phyloP scores from a whole-genome alignment of 2,888 invertebrate genomes.

The Amphipyra berbera region DNA sequence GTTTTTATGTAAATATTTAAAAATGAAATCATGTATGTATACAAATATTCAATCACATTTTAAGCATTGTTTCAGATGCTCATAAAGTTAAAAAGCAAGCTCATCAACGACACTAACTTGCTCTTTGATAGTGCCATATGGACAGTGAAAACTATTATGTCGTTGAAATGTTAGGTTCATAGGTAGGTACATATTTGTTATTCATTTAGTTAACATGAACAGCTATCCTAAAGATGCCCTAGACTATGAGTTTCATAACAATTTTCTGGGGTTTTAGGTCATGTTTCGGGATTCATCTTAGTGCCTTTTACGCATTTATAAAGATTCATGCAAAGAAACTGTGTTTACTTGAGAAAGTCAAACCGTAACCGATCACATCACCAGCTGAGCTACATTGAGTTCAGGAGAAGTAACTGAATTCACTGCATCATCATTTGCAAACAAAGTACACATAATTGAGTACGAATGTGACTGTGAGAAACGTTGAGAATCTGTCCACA shows the following conservation, averaged over 20 bases:
- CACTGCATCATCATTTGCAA: conserved; percentile 39
- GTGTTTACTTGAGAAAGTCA: conserved; percentile 30
- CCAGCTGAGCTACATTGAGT: conserved; percentile 27
- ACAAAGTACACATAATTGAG: conserved; percentile 35
- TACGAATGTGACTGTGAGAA: conserved; percentile 33
- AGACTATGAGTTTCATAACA: no score
- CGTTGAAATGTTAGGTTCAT: no score
- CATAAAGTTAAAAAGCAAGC: background rate
- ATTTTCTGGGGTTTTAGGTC: no score
- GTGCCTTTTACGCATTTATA: no score
- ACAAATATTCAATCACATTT: no score
- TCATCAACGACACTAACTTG: conserved; percentile 8
- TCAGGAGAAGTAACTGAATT: conserved; percentile 32
- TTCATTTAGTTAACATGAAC: no score
- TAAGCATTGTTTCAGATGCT: background rate
- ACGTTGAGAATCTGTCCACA: conserved; percentile 40
- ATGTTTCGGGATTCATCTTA: no score
- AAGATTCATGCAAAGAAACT: background rate
- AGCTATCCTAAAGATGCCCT: no score
- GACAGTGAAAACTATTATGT: no score
- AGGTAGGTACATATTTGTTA: no score
- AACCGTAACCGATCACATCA: conserved; percentile 33
- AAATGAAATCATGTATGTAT: no score
- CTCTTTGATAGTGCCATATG: no score
- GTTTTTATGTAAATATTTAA: background rate